phyloP scores from a whole-genome alignment of 2,797 vertebrate species.

The Garrulus glandarius region DNA sequence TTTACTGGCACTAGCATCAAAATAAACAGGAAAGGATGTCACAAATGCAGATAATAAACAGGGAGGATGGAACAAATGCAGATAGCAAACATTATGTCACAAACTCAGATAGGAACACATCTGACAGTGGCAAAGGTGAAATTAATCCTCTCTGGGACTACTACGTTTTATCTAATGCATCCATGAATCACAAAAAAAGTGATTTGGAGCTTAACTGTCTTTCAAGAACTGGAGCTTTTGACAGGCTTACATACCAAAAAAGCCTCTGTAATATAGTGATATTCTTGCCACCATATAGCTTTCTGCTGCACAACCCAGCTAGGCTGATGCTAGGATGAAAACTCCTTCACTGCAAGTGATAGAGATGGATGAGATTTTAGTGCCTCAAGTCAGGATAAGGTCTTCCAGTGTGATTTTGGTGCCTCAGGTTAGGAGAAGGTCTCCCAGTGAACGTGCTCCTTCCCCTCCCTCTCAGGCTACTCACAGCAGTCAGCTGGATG shows the following conservation, averaged over 20 bases:
- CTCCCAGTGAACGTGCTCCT: not conserved
- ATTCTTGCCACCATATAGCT: not conserved
- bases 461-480: not conserved
- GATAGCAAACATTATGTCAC: not conserved
- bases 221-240: not conserved
- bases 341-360: not conserved
- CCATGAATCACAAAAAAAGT: not conserved
- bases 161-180: not conserved
- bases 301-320: not conserved
- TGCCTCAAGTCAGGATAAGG: not conserved
- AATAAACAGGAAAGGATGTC: not conserved
- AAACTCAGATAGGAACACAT: not conserved
- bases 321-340: not conserved
- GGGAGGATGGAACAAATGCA: not conserved
- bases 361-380: not conserved
- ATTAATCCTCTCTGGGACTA: not conserved
- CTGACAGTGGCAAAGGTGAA: not conserved
- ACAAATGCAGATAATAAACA: not conserved
- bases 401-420: not conserved
- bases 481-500: not conserved
- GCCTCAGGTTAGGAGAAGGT: not conserved
- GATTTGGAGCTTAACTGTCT: not conserved
- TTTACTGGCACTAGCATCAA: not conserved
- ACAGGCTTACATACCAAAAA: not conserved
- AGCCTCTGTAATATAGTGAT: fast-evolving